Percentiles rank a stretch among this genome's conserved stretches.
Evolutionary conservation across 2,113 vertebrate genomes (phyloP).

Genomic region (Etheostoma cragini): DNA sequence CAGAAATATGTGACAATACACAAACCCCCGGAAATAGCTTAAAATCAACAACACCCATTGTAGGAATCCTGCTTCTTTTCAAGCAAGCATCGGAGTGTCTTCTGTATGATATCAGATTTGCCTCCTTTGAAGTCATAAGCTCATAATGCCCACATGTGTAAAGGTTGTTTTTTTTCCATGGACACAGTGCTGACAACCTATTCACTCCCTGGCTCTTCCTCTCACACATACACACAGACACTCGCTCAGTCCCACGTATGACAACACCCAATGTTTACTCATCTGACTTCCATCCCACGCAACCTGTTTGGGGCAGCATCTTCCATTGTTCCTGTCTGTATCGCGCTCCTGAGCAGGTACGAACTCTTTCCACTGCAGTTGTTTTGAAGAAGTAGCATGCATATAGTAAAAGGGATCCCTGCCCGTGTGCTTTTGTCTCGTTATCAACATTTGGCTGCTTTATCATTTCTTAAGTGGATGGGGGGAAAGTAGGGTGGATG

Average conservation of each 20-base stretch:
- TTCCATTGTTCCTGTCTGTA: constrained; percentile 57
- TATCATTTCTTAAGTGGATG: constrained; percentile 68
- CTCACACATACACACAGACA: constrained; percentile 36
- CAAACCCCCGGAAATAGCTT: constrained; percentile 21
- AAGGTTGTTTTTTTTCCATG: constrained; percentile 58
- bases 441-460: constrained; percentile 55
- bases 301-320: constrained; percentile 76
- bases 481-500: constrained; percentile 38
- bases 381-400: constrained; percentile 26
- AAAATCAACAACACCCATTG: constrained; percentile 55
- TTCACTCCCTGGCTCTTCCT: constrained; percentile 38
- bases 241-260: constrained; percentile 69
- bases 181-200: constrained; percentile 53
- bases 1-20: constrained; percentile 53
- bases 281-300: constrained; percentile 50
- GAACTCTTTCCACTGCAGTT: constrained; percentile 43
- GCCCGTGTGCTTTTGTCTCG: constrained; percentile 53
- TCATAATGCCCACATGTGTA: constrained; percentile 65
- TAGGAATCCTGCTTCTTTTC: constrained; percentile 55
- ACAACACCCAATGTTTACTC: constrained; percentile 75
- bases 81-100: constrained; percentile 52
- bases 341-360: constrained; percentile 64
- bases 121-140: constrained; percentile 67
- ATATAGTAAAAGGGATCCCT: constrained; percentile 47
- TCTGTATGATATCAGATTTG: constrained; percentile 76